phyloP scores from a whole-genome alignment of 2,113 vertebrate species.

The Geothlypis trichas region DNA sequence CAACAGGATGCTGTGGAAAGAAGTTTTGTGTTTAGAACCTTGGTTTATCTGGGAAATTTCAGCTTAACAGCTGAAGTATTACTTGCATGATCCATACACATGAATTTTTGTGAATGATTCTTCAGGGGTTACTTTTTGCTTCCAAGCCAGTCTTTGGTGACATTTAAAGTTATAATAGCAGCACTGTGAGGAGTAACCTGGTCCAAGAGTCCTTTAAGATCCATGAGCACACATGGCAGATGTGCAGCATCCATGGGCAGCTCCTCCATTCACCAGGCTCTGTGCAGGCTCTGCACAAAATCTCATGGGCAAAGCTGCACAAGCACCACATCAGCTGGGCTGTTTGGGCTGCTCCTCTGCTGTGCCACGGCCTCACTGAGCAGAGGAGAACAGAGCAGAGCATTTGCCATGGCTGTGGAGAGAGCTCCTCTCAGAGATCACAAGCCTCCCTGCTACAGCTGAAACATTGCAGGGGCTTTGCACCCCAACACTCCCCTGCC shows the following conservation, averaged over 20 bases:
- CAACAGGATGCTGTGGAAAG: not conserved
- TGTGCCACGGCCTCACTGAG: not conserved
- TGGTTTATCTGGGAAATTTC: not conserved
- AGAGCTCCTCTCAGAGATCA: not conserved
- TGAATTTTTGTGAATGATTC: not conserved
- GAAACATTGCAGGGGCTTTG: not conserved
- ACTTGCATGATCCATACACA: not conserved
- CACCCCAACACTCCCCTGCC: not conserved
- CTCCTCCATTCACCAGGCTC: not conserved
- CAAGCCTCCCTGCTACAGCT: not conserved
- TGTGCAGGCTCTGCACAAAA: not conserved
- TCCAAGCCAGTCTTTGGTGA: not conserved
- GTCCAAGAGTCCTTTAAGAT: not conserved
- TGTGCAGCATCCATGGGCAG: not conserved
- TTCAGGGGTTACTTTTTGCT: not conserved
- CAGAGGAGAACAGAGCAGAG: not conserved
- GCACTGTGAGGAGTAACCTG: not conserved
- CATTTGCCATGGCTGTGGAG: not conserved
- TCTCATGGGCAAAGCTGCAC: not conserved
- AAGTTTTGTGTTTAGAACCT: not conserved
- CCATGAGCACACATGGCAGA: not conserved
- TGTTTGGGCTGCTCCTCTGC: not conserved
- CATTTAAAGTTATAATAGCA: not conserved
- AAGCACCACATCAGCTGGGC: not conserved
- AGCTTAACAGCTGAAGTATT: slow-evolving; percentile 1